Percentiles rank a stretch among this genome's conserved stretches.
These are phyloP conservation scores for Mus caroli DNA, from an alignment of 2,797 vertebrate species.

Conservation along the genomic window DNA sequence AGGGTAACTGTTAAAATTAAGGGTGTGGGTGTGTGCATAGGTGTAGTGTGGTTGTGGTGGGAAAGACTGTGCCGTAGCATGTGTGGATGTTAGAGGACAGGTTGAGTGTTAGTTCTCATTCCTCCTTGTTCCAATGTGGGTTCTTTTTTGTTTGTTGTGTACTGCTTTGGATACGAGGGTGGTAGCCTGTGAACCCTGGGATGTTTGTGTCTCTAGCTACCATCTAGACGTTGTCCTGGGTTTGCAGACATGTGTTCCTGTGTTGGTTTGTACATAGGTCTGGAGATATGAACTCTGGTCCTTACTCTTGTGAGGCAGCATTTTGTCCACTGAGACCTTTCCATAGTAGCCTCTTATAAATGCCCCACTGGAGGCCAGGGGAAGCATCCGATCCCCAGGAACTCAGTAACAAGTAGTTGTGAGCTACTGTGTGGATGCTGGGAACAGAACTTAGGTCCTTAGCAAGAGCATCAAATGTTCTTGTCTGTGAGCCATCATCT, in stretches of 20 bases:
- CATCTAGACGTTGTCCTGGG: neutral
- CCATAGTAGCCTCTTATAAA: neutral
- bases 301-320: neutral
- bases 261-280: neutral
- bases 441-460: neutral
- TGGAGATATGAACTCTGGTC: neutral
- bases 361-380: neutral
- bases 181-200: neutral
- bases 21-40: neutral
- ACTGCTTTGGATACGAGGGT: neutral
- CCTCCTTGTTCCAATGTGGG: neutral
- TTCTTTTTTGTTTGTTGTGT: neutral
- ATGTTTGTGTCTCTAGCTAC: neutral
- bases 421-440: neutral
- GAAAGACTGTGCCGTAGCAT: no score
- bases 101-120: neutral
- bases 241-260: neutral
- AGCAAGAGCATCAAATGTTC: neutral
- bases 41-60: neutral
- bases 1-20: conserved; percentile 53
- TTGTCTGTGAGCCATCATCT: neutral
- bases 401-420: neutral
- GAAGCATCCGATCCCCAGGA: neutral
- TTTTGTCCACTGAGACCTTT: neutral
- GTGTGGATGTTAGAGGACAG: neutral